Conservation (phyloP, 1,140 invertebrate species). For the Platyscapa corneri region DNA sequence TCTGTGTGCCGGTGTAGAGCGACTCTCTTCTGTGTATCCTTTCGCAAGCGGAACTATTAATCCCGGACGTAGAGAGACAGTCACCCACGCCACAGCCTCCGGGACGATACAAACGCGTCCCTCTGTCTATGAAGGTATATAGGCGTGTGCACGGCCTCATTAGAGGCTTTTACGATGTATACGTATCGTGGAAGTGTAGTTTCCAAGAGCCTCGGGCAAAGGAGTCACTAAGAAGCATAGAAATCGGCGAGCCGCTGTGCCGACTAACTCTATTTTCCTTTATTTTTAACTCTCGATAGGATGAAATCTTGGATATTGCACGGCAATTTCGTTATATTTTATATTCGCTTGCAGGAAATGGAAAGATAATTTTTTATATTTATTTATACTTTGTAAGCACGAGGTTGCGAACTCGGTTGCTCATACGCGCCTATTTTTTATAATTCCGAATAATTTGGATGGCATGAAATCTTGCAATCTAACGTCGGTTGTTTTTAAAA, state of each 20-base stretch:
- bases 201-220: background rate
- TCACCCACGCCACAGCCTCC: constrained; percentile 40
- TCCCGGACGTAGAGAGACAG: constrained; percentile 41
- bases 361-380: background rate
- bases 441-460: too few relatives aligned
- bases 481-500: too few relatives aligned
- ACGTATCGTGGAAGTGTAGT: background rate
- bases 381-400: background rate
- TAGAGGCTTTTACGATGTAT: constrained; percentile 39
- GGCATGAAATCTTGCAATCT: too few relatives aligned
- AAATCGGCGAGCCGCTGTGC: background rate
- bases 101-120: constrained; percentile 14
- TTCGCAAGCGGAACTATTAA: constrained; percentile 52
- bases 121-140: constrained; percentile 32
- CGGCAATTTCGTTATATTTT: background rate
- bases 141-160: constrained; percentile 35
- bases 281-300: background rate
- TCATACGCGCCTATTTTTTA: too few relatives aligned
- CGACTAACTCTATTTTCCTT: background rate
- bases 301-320: background rate
- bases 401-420: background rate
- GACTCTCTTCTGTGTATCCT: background rate
- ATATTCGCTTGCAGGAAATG: background rate
- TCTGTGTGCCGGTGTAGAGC: background rate
- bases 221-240: background rate